Percentiles rank a stretch among this genome's conserved stretches.
Conservation (phyloP, 1,140 invertebrate species). For the Cardiocondyla obscurior region DNA sequence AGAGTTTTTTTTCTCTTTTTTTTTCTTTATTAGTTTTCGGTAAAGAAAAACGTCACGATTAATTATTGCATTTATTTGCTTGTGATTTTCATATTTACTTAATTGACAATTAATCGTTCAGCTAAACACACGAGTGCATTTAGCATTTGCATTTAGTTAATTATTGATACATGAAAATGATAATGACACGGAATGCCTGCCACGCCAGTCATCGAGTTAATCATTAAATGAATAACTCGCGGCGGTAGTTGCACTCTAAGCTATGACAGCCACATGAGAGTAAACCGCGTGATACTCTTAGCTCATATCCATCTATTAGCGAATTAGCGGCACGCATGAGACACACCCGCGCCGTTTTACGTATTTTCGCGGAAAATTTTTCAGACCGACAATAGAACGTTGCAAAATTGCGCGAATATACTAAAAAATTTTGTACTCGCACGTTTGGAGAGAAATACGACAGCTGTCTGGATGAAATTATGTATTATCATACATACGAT, state of each 20-base stretch:
- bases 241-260: conserved; percentile 1
- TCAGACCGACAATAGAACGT: background rate
- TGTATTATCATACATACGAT: background rate
- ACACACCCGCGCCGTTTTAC: background rate
- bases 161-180: conserved; percentile 50
- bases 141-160: conserved; percentile 40
- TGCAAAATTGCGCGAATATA: background rate
- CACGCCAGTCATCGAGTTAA: conserved; percentile 47
- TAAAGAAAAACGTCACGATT: background rate
- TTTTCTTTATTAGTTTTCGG: background rate
- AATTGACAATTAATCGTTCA: conserved; percentile 17
- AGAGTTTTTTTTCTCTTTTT: background rate
- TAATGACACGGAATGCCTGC: conserved; percentile 24
- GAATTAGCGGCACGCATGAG: conserved; percentile 12
- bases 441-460: background rate
- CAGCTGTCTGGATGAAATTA: background rate
- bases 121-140: conserved; percentile 21
- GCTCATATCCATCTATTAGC: conserved; percentile 13
- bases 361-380: conserved; percentile 13
- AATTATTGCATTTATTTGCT: background rate
- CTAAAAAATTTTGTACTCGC: background rate
- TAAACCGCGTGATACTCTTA: conserved; percentile 28
- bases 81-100: background rate
- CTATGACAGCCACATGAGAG: conserved; percentile 1
- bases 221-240: conserved; percentile 31